A percentile compares a stretch with the other conserved stretches of the same genome.
Conservation (phyloP, 1,140 invertebrate genomes). For the Camponotus pennsylvanicus region DNA sequence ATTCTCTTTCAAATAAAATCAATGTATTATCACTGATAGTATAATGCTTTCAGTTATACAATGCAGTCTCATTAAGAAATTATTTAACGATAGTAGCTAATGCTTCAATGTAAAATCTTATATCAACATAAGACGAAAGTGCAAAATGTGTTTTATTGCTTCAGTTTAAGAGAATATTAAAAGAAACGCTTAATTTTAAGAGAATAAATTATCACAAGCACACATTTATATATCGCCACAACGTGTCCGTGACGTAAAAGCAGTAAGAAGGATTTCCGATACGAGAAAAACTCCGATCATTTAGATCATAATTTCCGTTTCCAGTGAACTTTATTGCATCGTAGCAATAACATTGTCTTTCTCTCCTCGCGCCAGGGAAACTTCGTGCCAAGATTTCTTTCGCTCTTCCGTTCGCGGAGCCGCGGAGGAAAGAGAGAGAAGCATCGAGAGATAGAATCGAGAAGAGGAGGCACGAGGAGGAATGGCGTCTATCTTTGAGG, state of each 20-base stretch:
- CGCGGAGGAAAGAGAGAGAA: background rate
- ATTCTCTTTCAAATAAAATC: no score
- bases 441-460: background rate
- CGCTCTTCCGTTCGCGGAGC: slow-evolving; percentile 10
- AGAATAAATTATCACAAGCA: background rate
- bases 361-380: background rate
- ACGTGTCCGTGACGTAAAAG: background rate
- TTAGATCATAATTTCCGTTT: slow-evolving; percentile 57
- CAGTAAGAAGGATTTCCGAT: background rate
- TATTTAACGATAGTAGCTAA: no score
- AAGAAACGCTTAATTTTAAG: no score
- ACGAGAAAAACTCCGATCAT: slow-evolving; percentile 6
- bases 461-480: background rate
- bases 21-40: no score
- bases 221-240: background rate
- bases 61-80: no score
- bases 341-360: slow-evolving; percentile 38
- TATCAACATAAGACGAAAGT: no score
- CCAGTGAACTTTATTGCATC: slow-evolving; percentile 44
- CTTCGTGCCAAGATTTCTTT: slow-evolving; percentile 51
- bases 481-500: slow-evolving; percentile 34
- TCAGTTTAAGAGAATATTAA: no score
- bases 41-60: no score
- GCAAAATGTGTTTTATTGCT: background rate
- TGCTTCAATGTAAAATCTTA: no score